A percentile compares a stretch with the other conserved stretches of the same genome.
Conservation (phyloP, 1,140 invertebrate genomes). For the Acromyrmex echinatior region DNA sequence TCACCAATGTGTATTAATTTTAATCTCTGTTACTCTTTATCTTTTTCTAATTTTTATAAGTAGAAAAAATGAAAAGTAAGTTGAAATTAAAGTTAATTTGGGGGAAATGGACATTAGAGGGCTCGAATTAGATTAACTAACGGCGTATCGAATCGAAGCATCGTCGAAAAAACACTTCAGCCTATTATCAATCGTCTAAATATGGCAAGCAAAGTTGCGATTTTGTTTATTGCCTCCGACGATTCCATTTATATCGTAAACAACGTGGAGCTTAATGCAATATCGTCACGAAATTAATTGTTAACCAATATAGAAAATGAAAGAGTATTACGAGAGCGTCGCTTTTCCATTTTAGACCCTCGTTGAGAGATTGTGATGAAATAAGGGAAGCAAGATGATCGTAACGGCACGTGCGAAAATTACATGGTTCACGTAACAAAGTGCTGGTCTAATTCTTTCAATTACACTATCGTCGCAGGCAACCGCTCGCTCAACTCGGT, state of each 20-base stretch:
- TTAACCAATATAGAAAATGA: background rate
- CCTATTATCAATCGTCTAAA: too few species aligned
- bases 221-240: background rate
- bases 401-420: slow-evolving; percentile 51
- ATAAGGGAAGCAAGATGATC: slow-evolving; percentile 26
- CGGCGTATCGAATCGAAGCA: too few species aligned
- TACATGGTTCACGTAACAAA: slow-evolving; percentile 54
- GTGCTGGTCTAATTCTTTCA: slow-evolving; percentile 66
- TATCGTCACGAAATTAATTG: background rate
- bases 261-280: background rate
- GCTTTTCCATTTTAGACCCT: slow-evolving; percentile 16
- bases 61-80: too few species aligned
- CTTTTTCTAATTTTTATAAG: too few species aligned
- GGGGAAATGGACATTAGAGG: too few species aligned
- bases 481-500: background rate
- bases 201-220: background rate
- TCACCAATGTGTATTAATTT: too few species aligned
- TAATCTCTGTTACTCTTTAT: too few species aligned
- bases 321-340: background rate
- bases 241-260: background rate
- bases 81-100: too few species aligned
- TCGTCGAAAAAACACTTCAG: background rate
- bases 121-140: too few species aligned
- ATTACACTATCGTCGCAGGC: slow-evolving; percentile 36
- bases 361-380: background rate